Percentiles rank a stretch among this genome's conserved stretches.
These are phyloP conservation scores for Peromyscus nudipes DNA, from an alignment of 2,797 vertebrate species.

Conservation along the genomic window DNA sequence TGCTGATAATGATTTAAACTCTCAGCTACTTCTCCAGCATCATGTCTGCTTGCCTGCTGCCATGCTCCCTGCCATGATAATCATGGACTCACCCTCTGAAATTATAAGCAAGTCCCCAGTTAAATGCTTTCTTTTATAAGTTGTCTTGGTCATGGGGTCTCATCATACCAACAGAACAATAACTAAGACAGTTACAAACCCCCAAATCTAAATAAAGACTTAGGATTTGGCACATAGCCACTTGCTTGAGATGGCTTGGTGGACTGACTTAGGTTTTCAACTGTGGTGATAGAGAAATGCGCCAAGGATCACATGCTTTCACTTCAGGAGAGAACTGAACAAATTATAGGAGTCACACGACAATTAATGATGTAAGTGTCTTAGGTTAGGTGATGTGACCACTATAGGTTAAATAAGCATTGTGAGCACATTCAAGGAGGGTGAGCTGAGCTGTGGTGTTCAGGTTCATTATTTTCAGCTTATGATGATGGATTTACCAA, in stretches of 20 bases:
- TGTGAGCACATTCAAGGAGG: neutral
- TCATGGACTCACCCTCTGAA: neutral
- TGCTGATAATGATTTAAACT: neutral
- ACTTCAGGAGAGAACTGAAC: neutral
- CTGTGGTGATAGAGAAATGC: neutral
- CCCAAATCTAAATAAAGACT: constrained; percentile 56
- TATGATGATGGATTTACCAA: neutral
- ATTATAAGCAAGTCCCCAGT: no score
- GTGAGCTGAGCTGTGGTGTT: neutral
- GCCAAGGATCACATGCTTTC: neutral
- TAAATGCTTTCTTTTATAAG: neutral
- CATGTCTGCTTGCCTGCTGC: neutral
- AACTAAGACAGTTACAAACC: neutral
- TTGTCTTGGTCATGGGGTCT: neutral
- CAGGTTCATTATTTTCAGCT: neutral
- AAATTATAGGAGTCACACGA: neutral
- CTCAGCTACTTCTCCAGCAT: neutral
- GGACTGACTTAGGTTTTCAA: neutral
- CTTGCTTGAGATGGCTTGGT: neutral
- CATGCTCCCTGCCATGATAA: neutral
- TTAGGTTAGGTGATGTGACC: neutral
- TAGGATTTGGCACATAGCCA: neutral
- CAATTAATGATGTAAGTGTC: neutral
- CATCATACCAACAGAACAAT: neutral
- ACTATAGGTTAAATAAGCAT: neutral